These are phyloP conservation scores for Tragelaphus scriptus DNA, from an alignment of 2,113 vertebrate genomes.

Conservation along the genomic window DNA sequence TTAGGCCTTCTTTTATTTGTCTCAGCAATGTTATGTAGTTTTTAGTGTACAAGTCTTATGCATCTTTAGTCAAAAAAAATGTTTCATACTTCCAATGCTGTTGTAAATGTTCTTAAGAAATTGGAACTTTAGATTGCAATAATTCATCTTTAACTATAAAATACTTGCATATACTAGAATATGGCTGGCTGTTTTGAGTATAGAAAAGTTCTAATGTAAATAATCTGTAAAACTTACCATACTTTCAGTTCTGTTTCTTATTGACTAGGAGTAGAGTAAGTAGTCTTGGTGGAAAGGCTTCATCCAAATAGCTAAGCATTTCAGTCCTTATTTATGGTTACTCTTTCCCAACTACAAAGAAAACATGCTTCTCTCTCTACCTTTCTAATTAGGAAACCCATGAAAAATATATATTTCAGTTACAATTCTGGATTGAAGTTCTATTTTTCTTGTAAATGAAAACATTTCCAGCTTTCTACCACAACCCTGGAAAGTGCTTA, in stretches of 20 bases:
- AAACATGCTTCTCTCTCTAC: slow-evolving; percentile 12
- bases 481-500: slow-evolving; percentile 11
- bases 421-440: slow-evolving; percentile 19
- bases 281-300: slow-evolving; percentile 45
- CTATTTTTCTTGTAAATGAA: slow-evolving; percentile 35
- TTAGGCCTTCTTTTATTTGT: not conserved
- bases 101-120: not conserved
- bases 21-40: not conserved
- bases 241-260: slow-evolving; percentile 37
- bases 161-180: not conserved
- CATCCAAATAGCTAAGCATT: slow-evolving; percentile 25
- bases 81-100: not conserved
- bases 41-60: not conserved
- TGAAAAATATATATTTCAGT: slow-evolving; percentile 15
- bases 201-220: slow-evolving; percentile 11
- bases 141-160: slow-evolving; percentile 57
- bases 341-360: not conserved
- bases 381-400: slow-evolving; percentile 28
- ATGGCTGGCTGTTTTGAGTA: slow-evolving; percentile 39
- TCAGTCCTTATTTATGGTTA: slow-evolving; percentile 35
- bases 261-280: not conserved
- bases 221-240: slow-evolving; percentile 11
- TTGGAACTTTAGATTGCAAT: not conserved
- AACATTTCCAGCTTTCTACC: not conserved
- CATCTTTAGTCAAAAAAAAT: not conserved